phyloP scores from a whole-genome alignment of 1,140 invertebrate genomes.

The Philaenus spumarius region DNA sequence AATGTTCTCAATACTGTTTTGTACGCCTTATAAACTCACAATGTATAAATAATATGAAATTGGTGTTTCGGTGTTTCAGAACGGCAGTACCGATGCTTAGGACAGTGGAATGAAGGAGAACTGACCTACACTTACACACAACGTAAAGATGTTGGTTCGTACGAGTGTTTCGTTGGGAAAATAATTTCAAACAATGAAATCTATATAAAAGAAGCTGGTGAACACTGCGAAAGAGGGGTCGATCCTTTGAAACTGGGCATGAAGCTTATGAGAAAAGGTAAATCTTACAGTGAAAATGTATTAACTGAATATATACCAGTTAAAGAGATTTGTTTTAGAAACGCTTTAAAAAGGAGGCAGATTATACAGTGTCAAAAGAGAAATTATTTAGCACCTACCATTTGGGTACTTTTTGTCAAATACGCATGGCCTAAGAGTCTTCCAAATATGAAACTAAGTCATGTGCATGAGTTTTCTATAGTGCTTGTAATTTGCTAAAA shows the following conservation, averaged over 20 bases:
- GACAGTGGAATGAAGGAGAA: constrained; percentile 60
- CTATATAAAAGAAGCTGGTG: constrained; percentile 62
- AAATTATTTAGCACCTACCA: neutral
- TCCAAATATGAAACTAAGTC: neutral
- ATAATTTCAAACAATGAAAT: constrained; percentile 54
- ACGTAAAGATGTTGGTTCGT: constrained; percentile 52
- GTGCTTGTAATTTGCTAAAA: too few species aligned
- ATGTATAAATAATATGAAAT: too few species aligned
- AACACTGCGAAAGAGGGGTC: constrained; percentile 57
- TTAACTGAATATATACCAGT: neutral
- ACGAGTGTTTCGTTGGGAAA: constrained; percentile 64
- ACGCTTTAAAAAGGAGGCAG: neutral
- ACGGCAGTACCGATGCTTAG: constrained; percentile 60
- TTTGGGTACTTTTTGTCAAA: neutral
- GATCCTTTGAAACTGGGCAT: constrained; percentile 55
- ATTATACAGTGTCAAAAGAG: neutral
- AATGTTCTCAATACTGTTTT: too few species aligned
- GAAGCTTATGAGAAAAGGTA: constrained; percentile 54
- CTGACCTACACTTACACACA: constrained; percentile 64
- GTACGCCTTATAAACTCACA: too few species aligned
- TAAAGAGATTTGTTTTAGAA: neutral
- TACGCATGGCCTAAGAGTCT: neutral
- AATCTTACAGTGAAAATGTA: constrained; percentile 3
- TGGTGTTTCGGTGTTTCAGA: constrained; percentile 45
- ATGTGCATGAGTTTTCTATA: neutral